Conservation (phyloP, 2,888 invertebrate genomes). For the Steinernema hermaphroditum region DNA sequence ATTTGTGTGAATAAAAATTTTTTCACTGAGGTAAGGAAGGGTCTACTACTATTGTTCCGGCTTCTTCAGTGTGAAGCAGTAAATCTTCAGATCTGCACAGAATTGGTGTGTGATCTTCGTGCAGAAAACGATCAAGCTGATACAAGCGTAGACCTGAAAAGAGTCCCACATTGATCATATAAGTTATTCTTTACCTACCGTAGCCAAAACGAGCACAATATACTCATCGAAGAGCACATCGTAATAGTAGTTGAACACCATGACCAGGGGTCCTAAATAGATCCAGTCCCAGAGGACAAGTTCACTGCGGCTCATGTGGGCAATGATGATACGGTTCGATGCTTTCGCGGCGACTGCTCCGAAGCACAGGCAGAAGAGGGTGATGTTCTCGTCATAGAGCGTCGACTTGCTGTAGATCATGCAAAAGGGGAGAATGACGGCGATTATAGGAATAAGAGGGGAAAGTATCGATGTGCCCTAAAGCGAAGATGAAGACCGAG, state of each 20-base stretch:
- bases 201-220: conserved; percentile 51
- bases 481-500: not conserved
- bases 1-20: too few relatives aligned
- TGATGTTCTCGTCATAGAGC: conserved; percentile 79
- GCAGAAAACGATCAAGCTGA: conserved; percentile 68
- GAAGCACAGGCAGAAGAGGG: conserved; percentile 88
- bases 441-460: conserved; percentile 87
- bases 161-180: not conserved
- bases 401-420: conserved; percentile 86
- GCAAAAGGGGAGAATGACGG: conserved; percentile 86
- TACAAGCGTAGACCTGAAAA: conserved; percentile 66
- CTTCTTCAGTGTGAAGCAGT: conserved; percentile 66
- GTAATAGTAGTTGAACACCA: conserved; percentile 98
- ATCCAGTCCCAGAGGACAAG: conserved; percentile 93
- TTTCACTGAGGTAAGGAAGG: too few relatives aligned
- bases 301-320: conserved; percentile 98
- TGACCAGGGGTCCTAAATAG: conserved; percentile 84
- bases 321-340: conserved; percentile 93
- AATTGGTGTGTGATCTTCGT: conserved; percentile 68
- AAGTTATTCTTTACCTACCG: conserved; percentile 46
- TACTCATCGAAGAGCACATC: conserved; percentile 70
- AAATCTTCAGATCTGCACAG: conserved; percentile 68
- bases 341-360: conserved; percentile 91
- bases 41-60: too few relatives aligned
- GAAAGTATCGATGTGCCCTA: conserved; percentile 78